Base-by-base conservation (phyloP, 1,140 invertebrate species). In the Trichogramma pretiosum region DNA sequence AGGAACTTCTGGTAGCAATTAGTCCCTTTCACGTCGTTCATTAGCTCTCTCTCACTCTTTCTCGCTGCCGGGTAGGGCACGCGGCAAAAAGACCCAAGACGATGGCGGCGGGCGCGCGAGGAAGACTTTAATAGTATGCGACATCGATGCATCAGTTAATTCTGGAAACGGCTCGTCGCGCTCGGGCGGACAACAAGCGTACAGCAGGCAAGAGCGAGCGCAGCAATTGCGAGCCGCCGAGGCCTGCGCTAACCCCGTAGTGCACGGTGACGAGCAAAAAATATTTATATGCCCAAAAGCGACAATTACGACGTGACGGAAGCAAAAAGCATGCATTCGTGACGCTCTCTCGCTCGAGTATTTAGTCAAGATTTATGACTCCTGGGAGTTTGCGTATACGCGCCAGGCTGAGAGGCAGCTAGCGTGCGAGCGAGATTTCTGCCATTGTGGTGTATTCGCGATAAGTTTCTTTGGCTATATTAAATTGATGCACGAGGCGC, bases 121-220 rank as follows among this genome's bases (percentile, higher is more conserved):
- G 13, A 26, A 46, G 55, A 51, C 52, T 42, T 55, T 50, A 50
- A 55, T 53, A 34, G 38, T 22, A 18, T n/a, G n/a, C 28, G 10
- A 55, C 54, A 52, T 58, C 54, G 55, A 52, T 56, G 61, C 51
- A 35, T 38, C 51, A 58, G 61, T 66, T 65, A 65, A 67, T 65
- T 66, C 60, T 59, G 59, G 63, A 59, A 33, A 51, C 50, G 55
- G 53, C 56, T 56, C 53, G 56, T 56, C 53, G 52, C 48, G 40
- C 44, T 19, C 46, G 37, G n/a, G 14, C 21, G 16, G 3, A 7
- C 33, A 48, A 47, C 22, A 38, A 19, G 42, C 19, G 42, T 42
- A 26, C 40, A 37, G 37, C 45, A 46, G 32, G 23, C 42, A n/a
- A 11, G 33, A 42, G 47, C 30, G 36, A 53, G 48, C 44, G 37